A percentile compares a stretch with the other conserved stretches of the same genome.
Evolutionary conservation across 53 echinoderm and acorn worm species (phyloP).

Genomic region (Paelopatides confundens): DNA sequence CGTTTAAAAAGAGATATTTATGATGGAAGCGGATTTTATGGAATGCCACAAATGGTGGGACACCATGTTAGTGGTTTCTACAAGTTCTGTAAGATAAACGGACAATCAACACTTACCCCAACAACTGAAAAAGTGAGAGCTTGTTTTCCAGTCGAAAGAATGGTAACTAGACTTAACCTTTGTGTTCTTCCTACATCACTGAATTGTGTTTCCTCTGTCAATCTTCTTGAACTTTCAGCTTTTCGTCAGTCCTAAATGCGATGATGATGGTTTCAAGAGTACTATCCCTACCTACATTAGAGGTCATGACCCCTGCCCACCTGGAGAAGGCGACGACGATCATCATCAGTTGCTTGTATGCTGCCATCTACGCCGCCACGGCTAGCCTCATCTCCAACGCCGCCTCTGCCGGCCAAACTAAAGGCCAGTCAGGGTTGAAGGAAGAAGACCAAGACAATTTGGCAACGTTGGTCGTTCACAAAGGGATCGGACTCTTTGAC

Average conservation of each 20-base stretch:
- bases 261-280: constrained; percentile 95
- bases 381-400: constrained; percentile 75
- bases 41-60: too few species aligned
- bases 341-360: constrained; percentile 97
- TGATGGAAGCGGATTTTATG: too few species aligned
- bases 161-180: too few species aligned
- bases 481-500: constrained; percentile 91
- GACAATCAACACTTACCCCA: too few species aligned
- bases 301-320: constrained; percentile 93
- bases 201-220: not conserved
- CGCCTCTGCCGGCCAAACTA: constrained; percentile 18
- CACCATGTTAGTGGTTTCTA: too few species aligned
- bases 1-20: too few species aligned
- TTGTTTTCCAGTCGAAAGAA: too few species aligned
- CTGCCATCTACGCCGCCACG: constrained; percentile 86
- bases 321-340: constrained; percentile 92
- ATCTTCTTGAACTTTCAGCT: constrained; percentile 53
- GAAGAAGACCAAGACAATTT: constrained; percentile 92
- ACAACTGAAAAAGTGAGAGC: too few species aligned
- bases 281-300: constrained; percentile 92
- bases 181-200: not conserved
- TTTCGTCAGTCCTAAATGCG: constrained; percentile 92
- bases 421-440: constrained; percentile 44
- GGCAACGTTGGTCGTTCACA: constrained; percentile 83
- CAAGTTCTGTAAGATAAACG: too few species aligned